Base-by-base conservation (phyloP, 2,888 invertebrate genomes). In the Hybos culiciformis region DNA sequence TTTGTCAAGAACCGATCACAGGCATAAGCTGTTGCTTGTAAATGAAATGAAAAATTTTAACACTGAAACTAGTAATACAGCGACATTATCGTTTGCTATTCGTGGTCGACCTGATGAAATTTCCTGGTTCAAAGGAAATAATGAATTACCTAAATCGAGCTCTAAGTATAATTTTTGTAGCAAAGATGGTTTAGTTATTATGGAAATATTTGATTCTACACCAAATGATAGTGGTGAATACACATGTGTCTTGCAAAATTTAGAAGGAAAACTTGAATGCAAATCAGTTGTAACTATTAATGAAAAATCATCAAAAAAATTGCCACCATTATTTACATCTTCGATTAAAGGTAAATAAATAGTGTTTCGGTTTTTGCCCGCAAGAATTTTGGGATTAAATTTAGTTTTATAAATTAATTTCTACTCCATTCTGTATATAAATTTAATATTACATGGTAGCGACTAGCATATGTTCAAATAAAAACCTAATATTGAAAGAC, bases 51-150 rank as follows among this genome's bases (percentile, higher is more conserved):
- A 80, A 14, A 80, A 86, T 53, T 73, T 83, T 58, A 80, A 80
- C 2, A 80, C 83, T 12, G 78, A 80, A 0, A 75, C 78, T 56
- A 80, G 81, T 1, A 80, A 80, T 12, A 72, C 79, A 51, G 78
- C 84, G 4, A 83, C 83, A 63, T 63, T 90, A 8, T 83, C 82
- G 1, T 88, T 87, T 58, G 81, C 79, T 48, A 76, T 85, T 2
- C 68, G 83, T 11, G 81, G 83, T 5, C 72, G 77, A 0, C 80
- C 82, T 44, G 77, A 83, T 24, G 71, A 71, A 21, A 70, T 84
- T 3, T 72, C 76, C 42, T 88, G 88, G 88, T 72, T 76, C 37
- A 80, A 77, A 56, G 78, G 85, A 56, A 80, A 79, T 0, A 64
- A 72, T 38, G 60, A 71, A 11, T 55, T 63, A 1, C 60, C 59